phyloP scores from a whole-genome alignment of 1,140 invertebrate species.

The Solenopsis fugax region DNA sequence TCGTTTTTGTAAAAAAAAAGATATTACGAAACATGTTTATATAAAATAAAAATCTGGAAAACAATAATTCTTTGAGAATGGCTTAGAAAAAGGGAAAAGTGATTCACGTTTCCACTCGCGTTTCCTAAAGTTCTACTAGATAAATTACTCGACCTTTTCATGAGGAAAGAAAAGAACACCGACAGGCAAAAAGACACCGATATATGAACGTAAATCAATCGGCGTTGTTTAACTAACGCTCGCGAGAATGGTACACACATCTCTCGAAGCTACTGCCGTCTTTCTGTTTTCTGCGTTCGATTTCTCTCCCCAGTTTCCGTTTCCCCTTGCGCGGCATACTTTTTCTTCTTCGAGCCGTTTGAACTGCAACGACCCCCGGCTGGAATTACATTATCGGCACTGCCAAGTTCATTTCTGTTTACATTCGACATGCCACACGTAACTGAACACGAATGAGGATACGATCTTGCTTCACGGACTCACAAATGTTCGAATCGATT shows the following conservation, averaged over 20 bases:
- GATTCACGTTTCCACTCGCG: neutral
- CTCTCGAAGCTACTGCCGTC: neutral
- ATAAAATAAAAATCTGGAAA: neutral
- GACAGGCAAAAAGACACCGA: neutral
- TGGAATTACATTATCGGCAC: constrained; percentile 71
- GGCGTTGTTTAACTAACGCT: constrained; percentile 15
- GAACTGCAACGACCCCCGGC: constrained; percentile 65
- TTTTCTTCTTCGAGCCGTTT: constrained; percentile 67
- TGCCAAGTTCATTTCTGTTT: constrained; percentile 76
- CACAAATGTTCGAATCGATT: neutral
- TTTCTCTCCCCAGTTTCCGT: constrained; percentile 24
- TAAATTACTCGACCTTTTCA: neutral
- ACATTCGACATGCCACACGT: constrained; percentile 62
- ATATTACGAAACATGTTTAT: neutral
- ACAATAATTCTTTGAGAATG: neutral
- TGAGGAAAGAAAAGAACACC: neutral
- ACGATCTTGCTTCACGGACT: constrained; percentile 6
- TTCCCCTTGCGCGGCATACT: constrained; percentile 48
- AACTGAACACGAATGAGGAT: neutral
- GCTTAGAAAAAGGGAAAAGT: neutral
- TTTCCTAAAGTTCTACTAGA: neutral
- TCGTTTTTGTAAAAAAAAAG: neutral
- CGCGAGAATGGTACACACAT: neutral
- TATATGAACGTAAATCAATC: constrained; percentile 32
- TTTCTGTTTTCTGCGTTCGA: constrained; percentile 30